Percentiles rank a stretch among this genome's conserved stretches.
These are phyloP conservation scores for Saxicola maurus DNA, from an alignment of 2,797 vertebrate species.

Conservation along the genomic window DNA sequence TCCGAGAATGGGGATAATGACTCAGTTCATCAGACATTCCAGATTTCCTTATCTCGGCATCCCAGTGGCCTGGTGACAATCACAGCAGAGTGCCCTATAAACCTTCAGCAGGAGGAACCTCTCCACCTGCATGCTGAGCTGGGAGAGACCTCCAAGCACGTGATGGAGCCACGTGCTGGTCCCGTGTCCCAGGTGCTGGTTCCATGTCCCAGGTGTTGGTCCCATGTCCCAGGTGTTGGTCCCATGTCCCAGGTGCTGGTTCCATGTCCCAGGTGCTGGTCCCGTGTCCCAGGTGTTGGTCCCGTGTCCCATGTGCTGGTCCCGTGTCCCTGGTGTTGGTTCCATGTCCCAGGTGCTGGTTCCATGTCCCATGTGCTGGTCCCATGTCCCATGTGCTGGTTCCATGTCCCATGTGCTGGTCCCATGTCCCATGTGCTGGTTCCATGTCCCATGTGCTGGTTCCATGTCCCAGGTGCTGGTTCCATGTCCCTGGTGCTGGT, in stretches of 20 bases:
- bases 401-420: background rate
- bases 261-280: background rate
- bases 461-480: background rate
- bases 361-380: background rate
- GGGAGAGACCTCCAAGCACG: background rate
- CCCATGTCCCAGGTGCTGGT: background rate
- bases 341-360: background rate
- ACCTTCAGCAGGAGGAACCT: background rate
- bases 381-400: background rate
- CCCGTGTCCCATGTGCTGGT: background rate
- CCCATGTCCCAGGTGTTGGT: background rate
- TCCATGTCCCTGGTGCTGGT: too few species aligned
- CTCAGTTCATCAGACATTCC: background rate
- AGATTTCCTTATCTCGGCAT: background rate
- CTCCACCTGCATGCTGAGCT: background rate
- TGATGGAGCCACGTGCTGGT: accelerated
- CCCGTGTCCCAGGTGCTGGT: background rate
- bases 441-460: background rate
- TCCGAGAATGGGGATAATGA: background rate
- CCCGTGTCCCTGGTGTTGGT: background rate
- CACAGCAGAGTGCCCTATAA: background rate
- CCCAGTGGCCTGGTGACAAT: background rate
- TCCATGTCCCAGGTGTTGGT: too few species aligned
- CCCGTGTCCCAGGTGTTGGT: background rate
- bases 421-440: too few species aligned